A percentile compares a stretch with the other conserved stretches of the same genome.
These are phyloP conservation scores for Eupithecia subfuscata DNA, from an alignment of 2,888 invertebrate genomes.

Conservation along the genomic window DNA sequence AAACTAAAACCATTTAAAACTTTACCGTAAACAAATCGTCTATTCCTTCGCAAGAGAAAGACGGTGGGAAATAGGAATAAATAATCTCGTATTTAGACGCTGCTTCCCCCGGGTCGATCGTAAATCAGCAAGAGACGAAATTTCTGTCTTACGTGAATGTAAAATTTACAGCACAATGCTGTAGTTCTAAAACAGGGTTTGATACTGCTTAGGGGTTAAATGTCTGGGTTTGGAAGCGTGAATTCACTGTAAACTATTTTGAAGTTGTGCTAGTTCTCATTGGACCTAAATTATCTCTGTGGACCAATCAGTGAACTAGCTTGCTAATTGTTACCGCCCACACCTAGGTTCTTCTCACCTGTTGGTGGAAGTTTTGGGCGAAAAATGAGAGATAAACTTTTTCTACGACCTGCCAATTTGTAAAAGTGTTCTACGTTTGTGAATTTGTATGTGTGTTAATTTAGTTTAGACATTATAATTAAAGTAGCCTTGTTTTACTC, in stretches of 20 bases:
- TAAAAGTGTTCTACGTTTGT: background rate
- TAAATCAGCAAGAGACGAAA: slow-evolving; percentile 75
- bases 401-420: background rate
- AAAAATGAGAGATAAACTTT: slow-evolving; percentile 4
- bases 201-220: slow-evolving; percentile 63
- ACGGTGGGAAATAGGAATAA: slow-evolving; percentile 63
- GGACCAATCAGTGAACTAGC: slow-evolving; percentile 22
- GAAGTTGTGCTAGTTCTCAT: slow-evolving; percentile 5
- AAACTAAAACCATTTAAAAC: slow-evolving; percentile 14
- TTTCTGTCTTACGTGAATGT: slow-evolving; percentile 74
- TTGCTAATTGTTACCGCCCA: slow-evolving; percentile 32
- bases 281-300: slow-evolving; percentile 20
- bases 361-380: slow-evolving; percentile 8
- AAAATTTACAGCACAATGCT: slow-evolving; percentile 72
- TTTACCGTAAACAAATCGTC: slow-evolving; percentile 24
- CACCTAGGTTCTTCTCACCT: slow-evolving; percentile 9
- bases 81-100: slow-evolving; percentile 72
- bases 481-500: background rate
- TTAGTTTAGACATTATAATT: background rate
- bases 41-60: slow-evolving; percentile 48
- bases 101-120: slow-evolving; percentile 65
- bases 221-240: slow-evolving; percentile 25
- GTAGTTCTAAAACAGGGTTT: slow-evolving; percentile 62
- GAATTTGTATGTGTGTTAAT: background rate
- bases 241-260: slow-evolving; percentile 5